Evolutionary conservation across 64 coral and sea anemone species (phyloP).

Genomic region (Montipora capricornis): DNA sequence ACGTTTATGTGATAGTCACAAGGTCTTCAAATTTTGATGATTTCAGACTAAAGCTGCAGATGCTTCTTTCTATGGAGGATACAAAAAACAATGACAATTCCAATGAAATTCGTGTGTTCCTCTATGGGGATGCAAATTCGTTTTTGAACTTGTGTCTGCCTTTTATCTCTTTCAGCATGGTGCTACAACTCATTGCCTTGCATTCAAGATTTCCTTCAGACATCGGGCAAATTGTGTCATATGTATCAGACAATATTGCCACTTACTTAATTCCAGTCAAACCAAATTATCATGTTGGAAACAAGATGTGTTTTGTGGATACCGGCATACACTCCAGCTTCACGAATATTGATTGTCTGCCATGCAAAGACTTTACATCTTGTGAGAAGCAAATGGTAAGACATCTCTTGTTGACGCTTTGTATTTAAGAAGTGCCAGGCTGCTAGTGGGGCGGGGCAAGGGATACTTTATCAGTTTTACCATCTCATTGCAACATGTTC

Average conservation of each 20-base stretch:
- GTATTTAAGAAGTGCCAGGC: neutral
- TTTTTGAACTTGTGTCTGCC: neutral
- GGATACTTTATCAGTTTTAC: too few relatives aligned
- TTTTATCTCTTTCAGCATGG: constrained; percentile 55
- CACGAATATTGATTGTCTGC: neutral
- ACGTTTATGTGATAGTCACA: too few relatives aligned
- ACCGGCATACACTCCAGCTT: neutral
- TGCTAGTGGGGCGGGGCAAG: too few relatives aligned
- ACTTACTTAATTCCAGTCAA: constrained; percentile 24
- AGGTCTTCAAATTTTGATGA: too few relatives aligned
- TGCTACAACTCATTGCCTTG: constrained; percentile 33
- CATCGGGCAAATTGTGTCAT: neutral
- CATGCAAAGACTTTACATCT: neutral
- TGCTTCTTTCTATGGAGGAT: too few relatives aligned
- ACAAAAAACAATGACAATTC: too few relatives aligned
- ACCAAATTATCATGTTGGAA: neutral
- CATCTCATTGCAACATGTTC: too few relatives aligned
- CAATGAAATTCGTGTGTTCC: too few relatives aligned
- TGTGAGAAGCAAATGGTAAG: constrained; percentile 28
- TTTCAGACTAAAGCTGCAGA: too few relatives aligned
- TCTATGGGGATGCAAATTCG: too few relatives aligned
- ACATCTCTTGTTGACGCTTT: neutral
- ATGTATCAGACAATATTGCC: constrained; percentile 69
- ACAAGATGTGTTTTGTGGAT: constrained; percentile 64
- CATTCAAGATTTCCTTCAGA: constrained; percentile 50